phyloP scores from a whole-genome alignment of 2,888 invertebrate species.

The Patella ulyssiponensis region DNA sequence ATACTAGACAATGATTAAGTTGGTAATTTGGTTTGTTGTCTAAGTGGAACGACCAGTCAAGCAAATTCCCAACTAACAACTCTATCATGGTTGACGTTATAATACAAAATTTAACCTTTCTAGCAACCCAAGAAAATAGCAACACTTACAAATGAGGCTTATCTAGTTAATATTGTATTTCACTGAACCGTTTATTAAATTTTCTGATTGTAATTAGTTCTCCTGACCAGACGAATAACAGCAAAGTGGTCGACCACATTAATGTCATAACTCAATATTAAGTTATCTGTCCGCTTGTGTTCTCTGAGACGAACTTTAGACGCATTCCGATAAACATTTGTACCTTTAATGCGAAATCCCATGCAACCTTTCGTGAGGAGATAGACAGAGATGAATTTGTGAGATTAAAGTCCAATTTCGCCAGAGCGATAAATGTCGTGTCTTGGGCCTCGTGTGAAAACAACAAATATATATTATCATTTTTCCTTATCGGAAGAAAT shows the following conservation, averaged over 20 bases:
- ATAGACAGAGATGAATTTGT: background rate
- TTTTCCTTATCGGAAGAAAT: background rate
- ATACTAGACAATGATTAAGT: no score
- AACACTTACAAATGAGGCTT: background rate
- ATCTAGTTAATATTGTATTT: background rate
- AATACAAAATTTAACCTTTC: background rate
- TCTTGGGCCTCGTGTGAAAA: conserved; percentile 1
- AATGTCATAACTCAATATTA: conserved; percentile 7
- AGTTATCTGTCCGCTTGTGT: background rate
- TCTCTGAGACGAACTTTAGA: background rate
- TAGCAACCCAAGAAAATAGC: background rate
- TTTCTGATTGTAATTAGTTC: conserved; percentile 4
- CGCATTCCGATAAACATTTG: background rate
- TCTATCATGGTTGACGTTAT: background rate
- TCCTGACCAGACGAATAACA: background rate
- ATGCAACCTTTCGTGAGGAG: background rate
- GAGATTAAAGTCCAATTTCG: background rate
- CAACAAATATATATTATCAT: background rate
- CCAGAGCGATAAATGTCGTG: background rate
- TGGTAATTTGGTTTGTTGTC: no score
- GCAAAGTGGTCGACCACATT: background rate
- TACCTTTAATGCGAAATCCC: background rate
- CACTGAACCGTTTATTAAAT: background rate
- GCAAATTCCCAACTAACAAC: no score
- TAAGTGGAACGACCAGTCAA: no score